phyloP scores from a whole-genome alignment of 2,888 invertebrate species.

The Netelia virgata region DNA sequence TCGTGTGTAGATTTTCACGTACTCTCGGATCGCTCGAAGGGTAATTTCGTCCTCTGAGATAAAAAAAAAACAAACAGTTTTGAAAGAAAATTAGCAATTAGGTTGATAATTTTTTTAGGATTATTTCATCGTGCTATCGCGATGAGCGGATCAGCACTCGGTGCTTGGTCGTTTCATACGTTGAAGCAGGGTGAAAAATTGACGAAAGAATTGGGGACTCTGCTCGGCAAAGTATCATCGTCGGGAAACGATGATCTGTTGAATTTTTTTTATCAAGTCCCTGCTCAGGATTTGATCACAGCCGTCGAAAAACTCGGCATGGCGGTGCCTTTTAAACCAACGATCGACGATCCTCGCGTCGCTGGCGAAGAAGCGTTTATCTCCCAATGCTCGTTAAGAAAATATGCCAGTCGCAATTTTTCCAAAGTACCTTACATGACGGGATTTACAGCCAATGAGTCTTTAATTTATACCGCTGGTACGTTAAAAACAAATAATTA shows the following conservation, averaged over 20 bases:
- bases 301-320: slow-evolving; percentile 76
- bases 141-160: slow-evolving; percentile 86
- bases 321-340: neutral
- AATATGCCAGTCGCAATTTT: slow-evolving; percentile 84
- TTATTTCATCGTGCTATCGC: slow-evolving; percentile 86
- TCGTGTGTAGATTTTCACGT: slow-evolving; percentile 73
- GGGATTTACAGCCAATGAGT: slow-evolving; percentile 86
- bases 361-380: slow-evolving; percentile 85
- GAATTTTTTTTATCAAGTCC: slow-evolving; percentile 82
- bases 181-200: slow-evolving; percentile 22
- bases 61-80: neutral
- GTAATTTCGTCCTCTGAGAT: slow-evolving; percentile 53
- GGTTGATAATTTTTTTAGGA: slow-evolving; percentile 77
- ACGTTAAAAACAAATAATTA: slow-evolving; percentile 1
- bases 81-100: neutral
- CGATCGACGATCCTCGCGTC: slow-evolving; percentile 82
- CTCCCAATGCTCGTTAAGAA: slow-evolving; percentile 83
- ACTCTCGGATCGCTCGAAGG: slow-evolving; percentile 70
- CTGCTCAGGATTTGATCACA: slow-evolving; percentile 82
- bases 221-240: slow-evolving; percentile 78
- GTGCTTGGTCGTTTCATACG: slow-evolving; percentile 84
- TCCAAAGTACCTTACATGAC: slow-evolving; percentile 86
- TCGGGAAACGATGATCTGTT: slow-evolving; percentile 81
- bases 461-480: slow-evolving; percentile 49
- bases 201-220: slow-evolving; percentile 81